Evolutionary conservation across 2,797 vertebrate genomes (phyloP).

Genomic region (Anisognathus igniventris): DNA sequence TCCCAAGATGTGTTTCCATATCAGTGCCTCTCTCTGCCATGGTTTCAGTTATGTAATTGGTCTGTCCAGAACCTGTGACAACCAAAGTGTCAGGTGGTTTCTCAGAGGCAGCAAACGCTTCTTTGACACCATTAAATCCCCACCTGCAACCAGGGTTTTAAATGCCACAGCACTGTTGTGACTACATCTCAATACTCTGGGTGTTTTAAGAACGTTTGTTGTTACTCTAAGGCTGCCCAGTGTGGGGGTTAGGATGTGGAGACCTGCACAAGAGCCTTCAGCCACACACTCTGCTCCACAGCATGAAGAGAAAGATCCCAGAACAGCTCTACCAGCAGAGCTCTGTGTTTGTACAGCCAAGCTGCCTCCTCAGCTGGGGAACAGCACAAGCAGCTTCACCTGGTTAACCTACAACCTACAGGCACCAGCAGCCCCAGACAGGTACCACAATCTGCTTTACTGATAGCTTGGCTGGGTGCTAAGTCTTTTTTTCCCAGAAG

Average conservation of each 20-base stretch:
- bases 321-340: neutral
- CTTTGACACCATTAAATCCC: neutral
- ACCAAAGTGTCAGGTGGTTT: neutral
- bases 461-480: neutral
- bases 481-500: too few relatives aligned
- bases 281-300: neutral
- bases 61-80: neutral
- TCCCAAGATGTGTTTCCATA: neutral
- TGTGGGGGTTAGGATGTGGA: rapidly evolving
- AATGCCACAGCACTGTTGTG: rapidly evolving
- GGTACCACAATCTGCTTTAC: rapidly evolving
- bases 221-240: neutral
- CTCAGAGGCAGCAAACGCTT: neutral
- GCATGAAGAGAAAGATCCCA: rapidly evolving
- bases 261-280: neutral
- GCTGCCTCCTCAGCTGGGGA: neutral
- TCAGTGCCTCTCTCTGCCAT: neutral
- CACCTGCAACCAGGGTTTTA: neutral
- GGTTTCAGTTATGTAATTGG: neutral
- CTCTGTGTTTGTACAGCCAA: neutral
- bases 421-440: neutral
- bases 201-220: neutral
- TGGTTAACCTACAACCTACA: rapidly evolving
- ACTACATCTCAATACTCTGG: neutral
- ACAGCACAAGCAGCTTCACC: neutral